Evolutionary conservation across 2,113 vertebrate species (phyloP), one percentile per base, ranked within the genome.

Genomic region (Pholis gunnellus): DNA sequence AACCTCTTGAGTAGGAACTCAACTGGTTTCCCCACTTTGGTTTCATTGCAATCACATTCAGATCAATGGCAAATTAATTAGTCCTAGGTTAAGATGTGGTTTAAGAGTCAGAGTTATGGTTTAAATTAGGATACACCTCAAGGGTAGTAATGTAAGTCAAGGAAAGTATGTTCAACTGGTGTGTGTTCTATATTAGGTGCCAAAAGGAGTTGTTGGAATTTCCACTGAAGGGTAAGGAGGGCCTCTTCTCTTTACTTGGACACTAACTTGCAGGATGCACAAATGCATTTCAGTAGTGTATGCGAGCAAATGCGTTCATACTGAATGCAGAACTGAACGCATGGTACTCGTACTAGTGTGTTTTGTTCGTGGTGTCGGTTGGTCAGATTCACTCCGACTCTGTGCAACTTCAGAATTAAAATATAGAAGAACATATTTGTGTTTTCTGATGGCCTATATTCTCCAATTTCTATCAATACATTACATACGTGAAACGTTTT

Each of bases 181-280:
- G 59, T 25, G 36, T 54, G 46, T 52, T 52, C 80, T 90, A 71
- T 85, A 87, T 82, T 79, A 57, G 40, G 75, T 66, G 70, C 31
- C 59, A 59, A 3, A 31, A 85, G 50, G 54, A 86, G 81, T 72
- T 82, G 73, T 66, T 86, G 79, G 80, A 76, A 78, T 88, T 64
- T 69, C 38, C 40, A 59, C 64, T 2, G 9, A 20, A 31, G 79
- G 67, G 36, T 50, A 29, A 63, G 25, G 13, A 48, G 64, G 82
- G 68, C 38, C 57, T 60, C 71, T 67, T 22, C 9, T 76, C 18
- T 22, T 52, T 17, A 61, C 79, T 72, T 20, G 10, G 25, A 76
- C 13, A 67, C 54, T 76, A 22, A 40, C 25, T 13, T 57, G 40
- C 74, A 15, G 40, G 15, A 78, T 66, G 10, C 14, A 70, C 34